Base-by-base conservation (phyloP, 1,140 invertebrate genomes). In the Oscheius sp. region DNA sequence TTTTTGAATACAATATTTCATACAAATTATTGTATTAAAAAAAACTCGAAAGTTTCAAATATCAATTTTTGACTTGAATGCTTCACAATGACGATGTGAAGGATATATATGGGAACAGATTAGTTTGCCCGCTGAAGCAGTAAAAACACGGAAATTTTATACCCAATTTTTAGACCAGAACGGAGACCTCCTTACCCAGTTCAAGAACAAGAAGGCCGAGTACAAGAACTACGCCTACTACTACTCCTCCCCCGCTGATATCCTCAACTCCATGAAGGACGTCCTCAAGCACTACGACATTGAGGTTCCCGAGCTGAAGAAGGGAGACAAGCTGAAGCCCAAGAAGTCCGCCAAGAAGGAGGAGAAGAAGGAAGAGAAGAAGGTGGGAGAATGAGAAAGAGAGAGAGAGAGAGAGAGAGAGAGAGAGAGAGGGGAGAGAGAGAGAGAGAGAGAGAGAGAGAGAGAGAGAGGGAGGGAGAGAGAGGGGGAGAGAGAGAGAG, bases 191-290 rank as follows among this genome's bases (percentile, higher is more conserved):
- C 75, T 76, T 42, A 20, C 64, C 31, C 62, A 75, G 31, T 82
- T 83, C 72, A 83, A 80, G 55, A 83, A 83, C 68, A 83, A 83
- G 67, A 83, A 83, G 45, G 82, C 82, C 42, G 82, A 84, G 68
- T 83, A 84, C 79, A 84, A 83, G 58, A 83, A 83, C 69, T 83
- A 83, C 70, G 73, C 73, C 28, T 84, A 83, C 49, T 83, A 83
- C 45, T 83, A 83, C 66, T 78, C 82, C n/a, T 75, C 70, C 10
- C 82, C 82, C 23, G 79, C 82, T 36, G 82, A 83, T 62, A 83
- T 83, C 23, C 62, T 83, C 28, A 83, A 84, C 70, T 74, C 81
- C 18, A 83, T 83, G 82, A 83, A 83, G 59, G 82, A 84, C 23
- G 82, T 80, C 15, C 34, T 81, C 4, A 65, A 68, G 31, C 79